Base-by-base conservation (phyloP, 2,888 invertebrate species). In the Rhingia campestris region DNA sequence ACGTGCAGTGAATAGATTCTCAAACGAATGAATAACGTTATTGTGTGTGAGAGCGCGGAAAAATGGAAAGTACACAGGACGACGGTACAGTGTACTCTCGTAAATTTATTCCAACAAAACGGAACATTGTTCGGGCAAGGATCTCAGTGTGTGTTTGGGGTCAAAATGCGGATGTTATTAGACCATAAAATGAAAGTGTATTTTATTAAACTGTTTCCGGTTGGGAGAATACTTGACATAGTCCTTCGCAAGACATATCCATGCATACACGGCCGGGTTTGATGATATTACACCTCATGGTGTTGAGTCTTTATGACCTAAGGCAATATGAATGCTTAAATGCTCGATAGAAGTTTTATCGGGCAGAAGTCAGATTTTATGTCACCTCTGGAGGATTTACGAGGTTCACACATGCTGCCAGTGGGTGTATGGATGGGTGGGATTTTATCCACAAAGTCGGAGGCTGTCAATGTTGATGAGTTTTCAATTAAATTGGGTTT, bases 1-100 rank as follows among this genome's bases (percentile, higher is more conserved):
- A 81, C 81, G 81, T 81, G 81, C 81, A 81, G 53, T 81, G 81
- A 81, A 81, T 81, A 76, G 72, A 81, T 81, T 81, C 41, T 30
- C 12, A 53, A 41, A 14, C 51, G 47, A 5, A 41, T 76, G 77
- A 72, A 81, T 81, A 81, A 72, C 51, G 72, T 59, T 70, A 76
- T 69, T 82, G 77, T 81, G 56, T 30, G 54, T 47, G 61, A 33
- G 58, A 49, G 49, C 66, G 77, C 54, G 72, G 66, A 54, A 10
- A 63, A 73, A 70, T 73, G 59, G 69, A 73, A 82, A 82, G 79
- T 79, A 64, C 82, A 82, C 69, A 79, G 82, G 79, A 74, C 77
- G 77, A 22, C 22, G 22, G 22, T 22, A 22, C 22, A 22, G 1
- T 22, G 22, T 22, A 22, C 22, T 22, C 22, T 22, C 74, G 79